These are phyloP conservation scores for Ditylenchus weischeri DNA, from an alignment of 2,888 invertebrate species.

Conservation along the genomic window DNA sequence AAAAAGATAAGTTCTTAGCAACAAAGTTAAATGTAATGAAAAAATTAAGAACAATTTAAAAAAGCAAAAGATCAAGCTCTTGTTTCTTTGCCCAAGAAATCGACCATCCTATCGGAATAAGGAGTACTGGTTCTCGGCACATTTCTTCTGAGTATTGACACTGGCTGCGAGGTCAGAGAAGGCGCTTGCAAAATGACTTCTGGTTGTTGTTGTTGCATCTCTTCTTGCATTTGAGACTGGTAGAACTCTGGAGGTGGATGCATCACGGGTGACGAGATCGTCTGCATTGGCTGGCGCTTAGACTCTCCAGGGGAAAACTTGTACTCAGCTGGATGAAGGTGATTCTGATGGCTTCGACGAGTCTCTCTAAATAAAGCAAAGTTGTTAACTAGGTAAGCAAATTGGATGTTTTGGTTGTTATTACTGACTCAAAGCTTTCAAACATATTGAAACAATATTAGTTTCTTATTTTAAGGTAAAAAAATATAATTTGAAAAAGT, in stretches of 20 bases:
- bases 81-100: slow-evolving; percentile 10
- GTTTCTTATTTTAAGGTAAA: too few relatives aligned
- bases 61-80: slow-evolving; percentile 1
- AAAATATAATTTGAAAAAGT: too few relatives aligned
- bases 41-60: too few relatives aligned
- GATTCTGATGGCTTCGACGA: not conserved
- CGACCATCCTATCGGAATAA: not conserved
- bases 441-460: too few relatives aligned
- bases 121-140: not conserved
- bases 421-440: too few relatives aligned
- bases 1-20: too few relatives aligned
- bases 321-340: not conserved
- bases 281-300: not conserved
- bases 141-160: slow-evolving; percentile 1
- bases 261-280: not conserved
- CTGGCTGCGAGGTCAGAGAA: slow-evolving; percentile 7
- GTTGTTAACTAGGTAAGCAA: too few relatives aligned
- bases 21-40: too few relatives aligned
- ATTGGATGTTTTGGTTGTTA: too few relatives aligned
- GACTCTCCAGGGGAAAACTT: not conserved
- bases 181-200: slow-evolving; percentile 8
- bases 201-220: not conserved
- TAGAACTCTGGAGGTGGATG: not conserved
- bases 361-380: not conserved
- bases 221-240: not conserved